Evolutionary conservation across 2,888 invertebrate species (phyloP), one percentile per base, ranked within the genome.

Genomic region (Xestia c-nigrum): DNA sequence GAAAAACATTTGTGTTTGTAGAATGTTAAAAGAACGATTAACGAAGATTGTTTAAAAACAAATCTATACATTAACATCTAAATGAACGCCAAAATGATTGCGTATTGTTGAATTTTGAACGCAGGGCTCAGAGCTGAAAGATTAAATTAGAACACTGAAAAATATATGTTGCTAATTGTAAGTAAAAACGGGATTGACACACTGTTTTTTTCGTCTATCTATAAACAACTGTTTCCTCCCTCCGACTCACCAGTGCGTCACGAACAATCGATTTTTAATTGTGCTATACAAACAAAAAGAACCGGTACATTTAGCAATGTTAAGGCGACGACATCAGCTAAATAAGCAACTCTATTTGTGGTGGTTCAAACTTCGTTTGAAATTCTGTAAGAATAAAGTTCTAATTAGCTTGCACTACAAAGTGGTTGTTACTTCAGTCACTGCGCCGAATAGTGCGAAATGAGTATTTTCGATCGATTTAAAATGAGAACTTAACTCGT

Each of bases 231-330:
- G 38, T 59, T 10, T 40, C 5, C 63, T 63, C 31, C 59, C 59
- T 63, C 21, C 10, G 6, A 40, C 61, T 19, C 38, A 19, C 14
- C 21, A 40, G 19, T n/a, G 14, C 14, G 40, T 40, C 63, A 61
- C 0, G 12, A 40, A 61, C 38, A 40, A 59, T 63, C 40, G 43
- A 64, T 64, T n/a, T 63, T 63, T 21, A n/a, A 40, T 14, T n/a
- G n/a, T 40, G 38, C 43, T 2, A 70, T 43, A 61, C 47, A 70
- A 73, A 76, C 66, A 57, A 72, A 64, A 68, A 46, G 3, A 31
- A 52, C 61, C 52, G 38, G 2, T 24, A 63, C 52, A 73, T 59
- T 67, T 24, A 63, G n/a, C 24, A 69, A 70, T 46, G 73, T 74
- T n/a, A n/a, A n/a, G n/a, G n/a, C n/a, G n/a, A n/a, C n/a, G n/a